A percentile compares a stretch with the other conserved stretches of the same genome.
Evolutionary conservation across 2,888 invertebrate species (phyloP).

Genomic region (Monopis laevigella): DNA sequence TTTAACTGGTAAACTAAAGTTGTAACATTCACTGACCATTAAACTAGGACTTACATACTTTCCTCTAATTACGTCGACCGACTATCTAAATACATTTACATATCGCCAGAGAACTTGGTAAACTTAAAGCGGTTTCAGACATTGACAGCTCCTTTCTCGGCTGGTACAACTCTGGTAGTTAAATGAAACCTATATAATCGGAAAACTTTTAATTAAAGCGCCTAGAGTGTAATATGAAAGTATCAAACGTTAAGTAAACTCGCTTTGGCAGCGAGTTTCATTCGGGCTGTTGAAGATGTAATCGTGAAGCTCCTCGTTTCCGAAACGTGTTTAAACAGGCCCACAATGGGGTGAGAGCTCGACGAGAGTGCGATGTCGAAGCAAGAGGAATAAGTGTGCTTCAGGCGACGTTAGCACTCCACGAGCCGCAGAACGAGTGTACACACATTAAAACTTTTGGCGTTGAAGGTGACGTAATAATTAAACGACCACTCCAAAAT

Average conservation of each 20-base stretch:
- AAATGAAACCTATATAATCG: background rate
- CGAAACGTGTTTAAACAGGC: conserved; percentile 38
- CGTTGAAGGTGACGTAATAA: conserved; percentile 50
- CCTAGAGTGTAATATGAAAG: conserved; percentile 9
- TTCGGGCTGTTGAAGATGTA: conserved; percentile 18
- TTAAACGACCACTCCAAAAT: conserved; percentile 35
- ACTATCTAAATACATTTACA: too few species aligned
- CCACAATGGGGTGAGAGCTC: conserved; percentile 43
- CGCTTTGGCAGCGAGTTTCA: conserved; percentile 5
- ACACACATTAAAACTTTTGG: conserved; percentile 60
- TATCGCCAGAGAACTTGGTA: too few species aligned
- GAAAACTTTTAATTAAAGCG: conserved; percentile 11
- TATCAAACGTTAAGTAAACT: conserved; percentile 6
- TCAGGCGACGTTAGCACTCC: conserved; percentile 43
- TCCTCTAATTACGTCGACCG: too few species aligned
- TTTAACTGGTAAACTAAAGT: too few species aligned
- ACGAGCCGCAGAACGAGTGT: conserved; percentile 40
- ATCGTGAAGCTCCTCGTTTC: conserved; percentile 42
- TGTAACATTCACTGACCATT: too few species aligned
- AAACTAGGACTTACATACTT: too few species aligned
- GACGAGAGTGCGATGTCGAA: conserved; percentile 30
- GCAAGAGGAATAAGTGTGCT: conserved; percentile 43
- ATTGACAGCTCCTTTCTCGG: too few species aligned
- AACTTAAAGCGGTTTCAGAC: too few species aligned
- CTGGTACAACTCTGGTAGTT: too few species aligned